These are phyloP conservation scores for Drosophila rufa DNA, from an alignment of 1,140 invertebrate species.

Conservation along the genomic window DNA sequence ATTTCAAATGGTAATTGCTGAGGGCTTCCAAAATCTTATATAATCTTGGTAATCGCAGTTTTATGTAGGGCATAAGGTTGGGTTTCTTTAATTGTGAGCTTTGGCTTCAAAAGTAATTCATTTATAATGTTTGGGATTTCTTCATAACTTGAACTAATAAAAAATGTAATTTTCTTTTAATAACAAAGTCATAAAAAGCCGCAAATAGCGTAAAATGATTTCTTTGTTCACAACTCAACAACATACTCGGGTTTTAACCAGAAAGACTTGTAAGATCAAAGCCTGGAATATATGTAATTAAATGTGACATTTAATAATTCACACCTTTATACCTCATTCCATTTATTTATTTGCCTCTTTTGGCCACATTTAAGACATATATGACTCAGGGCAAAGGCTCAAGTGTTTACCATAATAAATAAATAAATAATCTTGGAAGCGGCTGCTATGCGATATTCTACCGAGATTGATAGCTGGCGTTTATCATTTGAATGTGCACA, in stretches of 20 bases:
- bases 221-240: not conserved
- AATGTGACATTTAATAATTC: slow-evolving; percentile 7
- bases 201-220: not conserved
- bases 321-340: slow-evolving; percentile 10
- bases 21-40: slow-evolving; percentile 33
- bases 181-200: not conserved
- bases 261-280: slow-evolving; percentile 6
- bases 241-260: not conserved
- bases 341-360: slow-evolving; percentile 19
- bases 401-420: slow-evolving; percentile 23
- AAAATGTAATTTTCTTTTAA: not conserved
- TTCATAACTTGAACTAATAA: not conserved
- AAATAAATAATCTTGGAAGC: slow-evolving; percentile 20
- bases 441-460: not conserved
- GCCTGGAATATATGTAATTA: slow-evolving; percentile 4
- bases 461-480: slow-evolving; percentile 35
- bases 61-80: not conserved
- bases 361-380: slow-evolving; percentile 8
- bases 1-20: slow-evolving; percentile 27
- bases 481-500: slow-evolving; percentile 51
- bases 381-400: slow-evolving; percentile 20
- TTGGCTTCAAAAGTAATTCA: slow-evolving; percentile 4
- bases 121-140: not conserved
- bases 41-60: slow-evolving; percentile 8
- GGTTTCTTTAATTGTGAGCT: slow-evolving; percentile 1